A percentile compares a stretch with the other conserved stretches of the same genome.
Conservation (phyloP, 1,140 invertebrate species). For the Apis laboriosa region DNA sequence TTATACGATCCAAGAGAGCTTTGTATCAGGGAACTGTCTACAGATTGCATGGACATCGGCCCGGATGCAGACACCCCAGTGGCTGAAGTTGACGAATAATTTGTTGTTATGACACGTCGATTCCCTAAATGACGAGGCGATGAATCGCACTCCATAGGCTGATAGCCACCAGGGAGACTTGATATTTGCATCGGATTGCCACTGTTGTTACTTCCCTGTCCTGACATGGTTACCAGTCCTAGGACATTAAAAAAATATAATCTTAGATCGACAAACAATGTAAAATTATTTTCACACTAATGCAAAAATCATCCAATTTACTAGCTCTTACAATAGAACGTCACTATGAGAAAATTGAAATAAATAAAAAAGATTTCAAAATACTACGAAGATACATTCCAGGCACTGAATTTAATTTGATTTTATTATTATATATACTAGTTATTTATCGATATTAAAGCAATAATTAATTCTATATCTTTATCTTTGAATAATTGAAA, state of each 20-base stretch:
- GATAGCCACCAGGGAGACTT: slow-evolving; percentile 76
- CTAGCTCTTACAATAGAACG: slow-evolving; percentile 64
- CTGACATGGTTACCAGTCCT: slow-evolving; percentile 81
- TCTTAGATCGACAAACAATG: background rate
- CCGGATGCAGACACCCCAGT: slow-evolving; percentile 67
- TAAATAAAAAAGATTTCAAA: slow-evolving; percentile 61
- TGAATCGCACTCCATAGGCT: slow-evolving; percentile 81
- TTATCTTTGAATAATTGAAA: background rate
- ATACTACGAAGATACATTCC: slow-evolving; percentile 66
- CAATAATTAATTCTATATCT: background rate
- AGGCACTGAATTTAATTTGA: slow-evolving; percentile 56
- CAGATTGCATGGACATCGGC: slow-evolving; percentile 74
- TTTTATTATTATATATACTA: background rate
- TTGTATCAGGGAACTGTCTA: slow-evolving; percentile 76
- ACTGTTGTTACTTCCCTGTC: slow-evolving; percentile 76
- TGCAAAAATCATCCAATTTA: slow-evolving; percentile 63
- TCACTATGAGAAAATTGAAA: slow-evolving; percentile 60
- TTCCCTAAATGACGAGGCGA: slow-evolving; percentile 75
- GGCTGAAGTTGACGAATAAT: slow-evolving; percentile 67
- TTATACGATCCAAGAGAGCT: slow-evolving; percentile 79
- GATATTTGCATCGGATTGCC: slow-evolving; percentile 75
- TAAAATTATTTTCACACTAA: slow-evolving; percentile 41
- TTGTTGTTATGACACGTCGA: slow-evolving; percentile 66
- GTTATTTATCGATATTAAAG: background rate
- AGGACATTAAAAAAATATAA: slow-evolving; percentile 58